These are phyloP conservation scores for Papilio helenus DNA, from an alignment of 1,140 invertebrate genomes.

Conservation along the genomic window DNA sequence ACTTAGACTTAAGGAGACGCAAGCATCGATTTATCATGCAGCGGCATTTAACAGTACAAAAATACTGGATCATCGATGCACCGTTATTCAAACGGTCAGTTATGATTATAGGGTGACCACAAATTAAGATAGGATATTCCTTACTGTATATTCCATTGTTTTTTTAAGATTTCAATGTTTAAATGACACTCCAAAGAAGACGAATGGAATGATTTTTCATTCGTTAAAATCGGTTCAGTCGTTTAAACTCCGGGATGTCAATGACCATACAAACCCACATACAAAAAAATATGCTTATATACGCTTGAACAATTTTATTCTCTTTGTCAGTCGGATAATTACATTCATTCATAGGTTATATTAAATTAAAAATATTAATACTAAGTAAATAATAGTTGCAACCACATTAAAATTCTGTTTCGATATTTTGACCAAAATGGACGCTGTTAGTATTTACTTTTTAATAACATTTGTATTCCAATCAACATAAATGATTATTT, in stretches of 20 bases:
- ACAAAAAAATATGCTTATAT: too few species aligned
- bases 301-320: too few species aligned
- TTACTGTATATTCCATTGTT: too few species aligned
- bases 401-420: neutral
- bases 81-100: constrained; percentile 63
- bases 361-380: neutral
- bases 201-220: too few species aligned
- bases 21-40: constrained; percentile 46
- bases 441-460: neutral
- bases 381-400: neutral
- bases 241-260: too few species aligned
- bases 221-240: too few species aligned
- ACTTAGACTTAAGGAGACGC: constrained; percentile 32
- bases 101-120: constrained; percentile 41
- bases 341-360: neutral
- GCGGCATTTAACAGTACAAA: constrained; percentile 70
- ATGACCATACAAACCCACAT: too few species aligned
- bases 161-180: too few species aligned
- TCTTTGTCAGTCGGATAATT: neutral
- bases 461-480: neutral
- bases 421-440: neutral
- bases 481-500: neutral
- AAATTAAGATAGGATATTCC: constrained; percentile 4
- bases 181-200: too few species aligned
- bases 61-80: constrained; percentile 62